Conservation (phyloP, 2,797 vertebrate genomes). For the Dromococcyx pavoninus region DNA sequence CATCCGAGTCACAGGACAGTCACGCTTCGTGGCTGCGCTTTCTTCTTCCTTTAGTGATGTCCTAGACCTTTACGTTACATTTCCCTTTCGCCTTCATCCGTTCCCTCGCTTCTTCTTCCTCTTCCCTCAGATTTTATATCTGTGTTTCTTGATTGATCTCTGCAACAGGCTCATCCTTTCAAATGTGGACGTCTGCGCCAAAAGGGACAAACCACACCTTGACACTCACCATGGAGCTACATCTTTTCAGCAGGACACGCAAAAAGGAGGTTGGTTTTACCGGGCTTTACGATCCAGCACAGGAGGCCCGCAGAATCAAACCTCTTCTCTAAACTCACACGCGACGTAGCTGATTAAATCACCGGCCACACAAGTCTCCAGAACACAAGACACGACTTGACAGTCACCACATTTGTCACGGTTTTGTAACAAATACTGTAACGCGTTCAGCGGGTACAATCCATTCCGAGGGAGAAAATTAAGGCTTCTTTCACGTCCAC, state of each 20-base stretch:
- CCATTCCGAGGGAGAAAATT: neutral
- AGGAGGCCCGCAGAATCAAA: neutral
- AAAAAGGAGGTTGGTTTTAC: neutral
- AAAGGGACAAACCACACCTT: neutral
- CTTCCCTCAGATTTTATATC: neutral
- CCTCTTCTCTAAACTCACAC: neutral
- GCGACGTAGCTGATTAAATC: neutral
- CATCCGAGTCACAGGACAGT: neutral
- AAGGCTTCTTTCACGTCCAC: neutral
- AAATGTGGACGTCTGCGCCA: neutral
- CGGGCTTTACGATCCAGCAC: neutral
- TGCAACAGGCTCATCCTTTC: neutral
- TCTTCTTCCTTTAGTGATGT: neutral
- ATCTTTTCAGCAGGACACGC: neutral
- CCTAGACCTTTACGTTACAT: neutral
- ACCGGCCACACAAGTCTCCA: neutral
- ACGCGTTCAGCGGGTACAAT: rapidly evolving
- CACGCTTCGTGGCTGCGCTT: neutral
- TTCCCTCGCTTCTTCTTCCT: neutral
- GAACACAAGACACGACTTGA: neutral
- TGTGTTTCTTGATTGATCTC: neutral
- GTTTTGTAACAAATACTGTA: neutral
- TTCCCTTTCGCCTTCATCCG: neutral
- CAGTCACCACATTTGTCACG: neutral
- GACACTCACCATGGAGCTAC: neutral